Base-by-base conservation (phyloP, 2,888 invertebrate species). In the Lumbricus terrestris region DNA sequence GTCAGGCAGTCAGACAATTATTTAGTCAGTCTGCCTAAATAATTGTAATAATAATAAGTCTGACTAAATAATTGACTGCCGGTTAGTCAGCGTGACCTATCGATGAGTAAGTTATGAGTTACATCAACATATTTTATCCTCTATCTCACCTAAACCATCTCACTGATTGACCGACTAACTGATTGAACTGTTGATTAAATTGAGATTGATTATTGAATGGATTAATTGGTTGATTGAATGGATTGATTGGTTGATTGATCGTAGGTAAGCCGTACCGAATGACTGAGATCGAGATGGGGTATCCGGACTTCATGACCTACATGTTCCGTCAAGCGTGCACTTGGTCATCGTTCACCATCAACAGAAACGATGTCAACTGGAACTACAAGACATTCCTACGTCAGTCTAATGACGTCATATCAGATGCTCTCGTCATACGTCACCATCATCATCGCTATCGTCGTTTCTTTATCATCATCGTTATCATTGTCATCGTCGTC, bases 321-420 rank as follows among this genome's bases (percentile, higher is more conserved):
- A 94, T 94, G 89, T 95, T 95, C 92, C 92, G 94, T 40, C 94
- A 94, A 90, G 93, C 94, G 3, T 95, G 95, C 91, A 94, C 94
- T 82, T 95, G 94, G 94, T 94, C 93, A 88, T 93, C 94, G 88
- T 95, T 95, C 92, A 95, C 94, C 29, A 93, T 94, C 90, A 94
- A 94, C 92, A 92, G 94, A 88, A 93, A 94, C 90, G 93, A 95
- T 88, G 93, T 93, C 40, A 92, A 94, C 91, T 95, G 95, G 95
- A 95, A 94, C 91, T 95, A 95, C 91, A 94, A 94, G 90, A 94
- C 94, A 13, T 93, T 94, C 90, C 94, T 95, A 29, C 92, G 94
- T 94, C 92, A 93, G 94, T 93, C 40, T 47, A 20, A 47, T 42
- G 2, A 16, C 88, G 54, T 23, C 35, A 90, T 88, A 35, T 42